Conservation (phyloP, 1,140 invertebrate species). For the Zaprionus ghesquierei region DNA sequence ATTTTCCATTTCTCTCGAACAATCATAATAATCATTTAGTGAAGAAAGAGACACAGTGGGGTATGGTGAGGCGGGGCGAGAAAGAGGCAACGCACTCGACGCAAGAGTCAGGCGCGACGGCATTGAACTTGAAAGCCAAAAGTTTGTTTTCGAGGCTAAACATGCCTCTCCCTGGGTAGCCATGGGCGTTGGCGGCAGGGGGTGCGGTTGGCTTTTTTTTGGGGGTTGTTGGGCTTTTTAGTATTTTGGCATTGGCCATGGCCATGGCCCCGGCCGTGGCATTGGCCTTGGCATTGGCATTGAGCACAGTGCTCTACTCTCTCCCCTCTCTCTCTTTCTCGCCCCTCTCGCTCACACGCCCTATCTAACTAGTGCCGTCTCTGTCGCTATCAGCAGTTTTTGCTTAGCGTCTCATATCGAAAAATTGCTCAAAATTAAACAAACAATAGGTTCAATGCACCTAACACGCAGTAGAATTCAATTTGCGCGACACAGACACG, state of each 20-base stretch:
- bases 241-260: background rate
- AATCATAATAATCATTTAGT: slow-evolving; percentile 33
- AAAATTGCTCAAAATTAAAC: slow-evolving; percentile 62
- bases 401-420: slow-evolving; percentile 48
- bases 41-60: too few species aligned
- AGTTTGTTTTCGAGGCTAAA: slow-evolving; percentile 76
- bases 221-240: slow-evolving; percentile 9
- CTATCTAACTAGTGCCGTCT: background rate
- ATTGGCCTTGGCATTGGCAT: slow-evolving; percentile 55
- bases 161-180: slow-evolving; percentile 14
- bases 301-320: background rate
- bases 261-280: background rate
- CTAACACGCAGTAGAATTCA: slow-evolving; percentile 73
- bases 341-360: background rate
- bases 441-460: slow-evolving; percentile 79
- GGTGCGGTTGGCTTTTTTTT: background rate
- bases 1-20: background rate
- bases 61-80: slow-evolving; percentile 45
- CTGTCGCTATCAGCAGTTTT: slow-evolving; percentile 59
- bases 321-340: background rate
- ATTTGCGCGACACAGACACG: slow-evolving; percentile 37
- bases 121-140: slow-evolving; percentile 74
- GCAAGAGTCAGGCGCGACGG: slow-evolving; percentile 68
- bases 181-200: background rate
- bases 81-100: slow-evolving; percentile 60